Percentiles rank a stretch among this genome's conserved stretches.
Conservation (phyloP, 2,888 invertebrate species). For the Aphelenchoides bicaudatus region DNA sequence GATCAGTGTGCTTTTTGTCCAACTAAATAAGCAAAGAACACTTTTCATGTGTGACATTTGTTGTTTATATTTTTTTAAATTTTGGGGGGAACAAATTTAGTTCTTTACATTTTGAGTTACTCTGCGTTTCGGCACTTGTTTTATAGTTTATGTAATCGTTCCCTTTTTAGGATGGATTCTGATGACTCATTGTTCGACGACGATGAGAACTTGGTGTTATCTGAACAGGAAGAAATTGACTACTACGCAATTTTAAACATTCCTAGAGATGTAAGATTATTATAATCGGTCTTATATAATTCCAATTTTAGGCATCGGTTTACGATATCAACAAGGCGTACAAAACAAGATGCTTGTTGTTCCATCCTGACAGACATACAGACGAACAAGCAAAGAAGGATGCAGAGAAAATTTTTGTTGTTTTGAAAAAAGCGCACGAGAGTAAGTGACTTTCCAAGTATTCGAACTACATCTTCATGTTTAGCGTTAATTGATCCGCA, state of each 20-base stretch:
- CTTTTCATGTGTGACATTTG: no score
- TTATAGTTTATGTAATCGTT: background rate
- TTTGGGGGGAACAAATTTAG: no score
- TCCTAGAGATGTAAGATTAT: conserved; percentile 45
- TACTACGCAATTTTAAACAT: conserved; percentile 58
- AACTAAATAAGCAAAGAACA: no score
- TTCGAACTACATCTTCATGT: conserved; percentile 18
- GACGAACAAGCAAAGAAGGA: conserved; percentile 77
- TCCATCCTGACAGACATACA: conserved; percentile 90
- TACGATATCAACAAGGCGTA: conserved; percentile 93
- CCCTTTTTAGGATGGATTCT: background rate
- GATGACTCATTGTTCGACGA: conserved; percentile 20
- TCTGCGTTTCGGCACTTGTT: background rate
- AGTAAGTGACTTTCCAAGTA: conserved; percentile 63
- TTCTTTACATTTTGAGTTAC: background rate
- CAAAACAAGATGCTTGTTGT: conserved; percentile 81
- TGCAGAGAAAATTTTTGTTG: conserved; percentile 86
- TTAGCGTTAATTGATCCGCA: conserved; percentile 85
- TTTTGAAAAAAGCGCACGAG: conserved; percentile 89
- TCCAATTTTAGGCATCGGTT: conserved; percentile 72
- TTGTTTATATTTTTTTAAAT: no score
- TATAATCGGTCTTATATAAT: background rate
- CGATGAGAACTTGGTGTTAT: conserved; percentile 32
- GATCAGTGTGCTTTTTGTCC: no score
- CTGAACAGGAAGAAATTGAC: conserved; percentile 53